These are phyloP conservation scores for Rosalia funebris DNA, from an alignment of 2,888 invertebrate genomes.

Conservation along the genomic window DNA sequence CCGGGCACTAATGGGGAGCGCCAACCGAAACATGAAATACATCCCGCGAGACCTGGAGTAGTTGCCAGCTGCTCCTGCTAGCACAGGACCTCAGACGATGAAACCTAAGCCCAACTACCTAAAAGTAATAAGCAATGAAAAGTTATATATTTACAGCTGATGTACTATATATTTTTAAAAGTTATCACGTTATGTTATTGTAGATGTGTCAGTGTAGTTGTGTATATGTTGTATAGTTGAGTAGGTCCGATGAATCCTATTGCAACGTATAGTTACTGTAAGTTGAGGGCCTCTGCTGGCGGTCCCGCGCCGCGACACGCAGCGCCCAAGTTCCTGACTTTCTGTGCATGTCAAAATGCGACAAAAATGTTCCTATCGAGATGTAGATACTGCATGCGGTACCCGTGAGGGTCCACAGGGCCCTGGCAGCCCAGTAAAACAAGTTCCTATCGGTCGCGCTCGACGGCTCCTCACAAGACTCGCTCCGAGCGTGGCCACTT, in stretches of 20 bases:
- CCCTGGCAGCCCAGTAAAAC: constrained; percentile 64
- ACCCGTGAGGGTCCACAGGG: constrained; percentile 58
- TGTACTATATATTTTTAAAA: constrained; percentile 62
- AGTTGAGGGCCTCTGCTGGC: constrained; percentile 45
- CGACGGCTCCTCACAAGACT: constrained; percentile 62
- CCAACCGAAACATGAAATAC: constrained; percentile 3
- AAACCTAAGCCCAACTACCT: constrained; percentile 42
- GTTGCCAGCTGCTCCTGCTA: constrained; percentile 26
- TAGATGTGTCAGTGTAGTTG: constrained; percentile 63
- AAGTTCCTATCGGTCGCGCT: constrained; percentile 65
- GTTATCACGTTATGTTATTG: constrained; percentile 59
- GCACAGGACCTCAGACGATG: constrained; percentile 44
- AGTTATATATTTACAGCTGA: constrained; percentile 61
- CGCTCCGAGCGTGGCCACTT: constrained; percentile 61
- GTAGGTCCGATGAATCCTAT: constrained; percentile 65
- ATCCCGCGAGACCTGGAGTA: too few species aligned
- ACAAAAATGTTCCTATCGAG: constrained; percentile 65
- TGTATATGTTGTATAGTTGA: constrained; percentile 63
- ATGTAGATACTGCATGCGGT: constrained; percentile 65
- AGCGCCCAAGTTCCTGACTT: constrained; percentile 60
- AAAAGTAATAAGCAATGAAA: constrained; percentile 52
- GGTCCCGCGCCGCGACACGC: constrained; percentile 38
- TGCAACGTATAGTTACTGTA: constrained; percentile 64
- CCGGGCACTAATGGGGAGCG: constrained; percentile 63
- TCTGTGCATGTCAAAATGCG: constrained; percentile 60